Evolutionary conservation across 2,113 vertebrate species (phyloP), one percentile per base, ranked within the genome.

Genomic region (Phaethornis superciliosus): DNA sequence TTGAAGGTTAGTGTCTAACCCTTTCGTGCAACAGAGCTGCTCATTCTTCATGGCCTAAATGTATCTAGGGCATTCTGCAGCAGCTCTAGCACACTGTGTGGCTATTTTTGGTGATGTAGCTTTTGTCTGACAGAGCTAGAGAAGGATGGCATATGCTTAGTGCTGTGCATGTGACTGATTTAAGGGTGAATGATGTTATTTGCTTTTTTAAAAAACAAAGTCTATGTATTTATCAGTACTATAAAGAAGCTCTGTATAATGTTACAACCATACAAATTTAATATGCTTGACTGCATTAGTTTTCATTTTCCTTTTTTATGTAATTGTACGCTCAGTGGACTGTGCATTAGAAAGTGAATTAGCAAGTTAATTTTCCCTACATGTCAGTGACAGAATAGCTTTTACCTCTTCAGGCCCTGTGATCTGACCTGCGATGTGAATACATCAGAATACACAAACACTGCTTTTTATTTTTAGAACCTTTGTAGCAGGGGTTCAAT

Each of bases 21-120:
- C 46, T 71, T 74, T 23, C 54, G 81, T 64, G 68, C 10, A 3
- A 75, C 75, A 76, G 69, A 40, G 44, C 56, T 85, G 65, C 64
- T 90, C 86, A 19, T 0, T 68, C 80, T 82, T 80, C 83, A 22
- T 60, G 79, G 69, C 84, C 86, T 91, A 24, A 27, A 44, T 90
- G 88, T 96, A 97, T 97, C 93, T 97, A 93, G 97, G 97, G 90
- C 97, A 97, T 80, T 79, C 95, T 81, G 63, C 88, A 95, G 95
- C 65, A 72, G 81, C 92, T 88, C 80, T 54, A 80, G 80, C 84
- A 89, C 68, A 18, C 91, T 89, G 74, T 10, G 49, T 68, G 83
- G 81, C 97, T 98, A 97, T 98, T 98, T 97, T 97, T 96, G 96
- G 96, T 76, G 0, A 4, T 54, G 81, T 90, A 94, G 95, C 89